Conservation (phyloP, 2,888 invertebrate species). For the Phortica okadai region DNA sequence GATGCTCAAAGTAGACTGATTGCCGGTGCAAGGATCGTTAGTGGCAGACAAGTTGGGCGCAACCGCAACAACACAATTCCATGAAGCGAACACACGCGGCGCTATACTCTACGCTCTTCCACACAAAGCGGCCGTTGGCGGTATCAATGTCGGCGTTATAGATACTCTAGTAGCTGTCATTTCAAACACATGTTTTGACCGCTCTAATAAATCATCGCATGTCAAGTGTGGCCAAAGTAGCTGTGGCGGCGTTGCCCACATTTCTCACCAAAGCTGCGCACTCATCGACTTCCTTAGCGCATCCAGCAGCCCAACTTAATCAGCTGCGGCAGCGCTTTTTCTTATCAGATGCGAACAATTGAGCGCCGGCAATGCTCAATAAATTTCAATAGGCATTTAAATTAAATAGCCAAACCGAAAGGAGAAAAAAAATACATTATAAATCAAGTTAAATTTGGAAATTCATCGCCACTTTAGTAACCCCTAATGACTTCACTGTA, state of each 20-base stretch:
- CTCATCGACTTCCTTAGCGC: neutral
- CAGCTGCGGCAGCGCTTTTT: neutral
- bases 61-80: slow-evolving; percentile 73
- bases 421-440: slow-evolving; percentile 59
- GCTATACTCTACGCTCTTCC: too few relatives aligned
- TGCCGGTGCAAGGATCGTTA: slow-evolving; percentile 71
- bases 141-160: slow-evolving; percentile 58
- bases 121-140: too few relatives aligned
- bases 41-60: slow-evolving; percentile 75
- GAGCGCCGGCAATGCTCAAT: slow-evolving; percentile 52
- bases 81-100: slow-evolving; percentile 70
- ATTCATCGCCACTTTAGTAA: slow-evolving; percentile 76
- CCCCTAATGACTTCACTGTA: slow-evolving; percentile 71
- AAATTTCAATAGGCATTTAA: slow-evolving; percentile 70
- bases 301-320: slow-evolving; percentile 6
- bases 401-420: slow-evolving; percentile 50
- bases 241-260: neutral
- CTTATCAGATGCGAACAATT: slow-evolving; percentile 60
- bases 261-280: slow-evolving; percentile 8
- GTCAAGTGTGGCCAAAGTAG: slow-evolving; percentile 35
- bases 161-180: slow-evolving; percentile 75
- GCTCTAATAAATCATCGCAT: slow-evolving; percentile 76
- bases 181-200: slow-evolving; percentile 77
- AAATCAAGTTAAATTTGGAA: slow-evolving; percentile 73
- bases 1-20: slow-evolving; percentile 63